phyloP scores from a whole-genome alignment of 2,113 vertebrate genomes.

The Arvicanthis niloticus region DNA sequence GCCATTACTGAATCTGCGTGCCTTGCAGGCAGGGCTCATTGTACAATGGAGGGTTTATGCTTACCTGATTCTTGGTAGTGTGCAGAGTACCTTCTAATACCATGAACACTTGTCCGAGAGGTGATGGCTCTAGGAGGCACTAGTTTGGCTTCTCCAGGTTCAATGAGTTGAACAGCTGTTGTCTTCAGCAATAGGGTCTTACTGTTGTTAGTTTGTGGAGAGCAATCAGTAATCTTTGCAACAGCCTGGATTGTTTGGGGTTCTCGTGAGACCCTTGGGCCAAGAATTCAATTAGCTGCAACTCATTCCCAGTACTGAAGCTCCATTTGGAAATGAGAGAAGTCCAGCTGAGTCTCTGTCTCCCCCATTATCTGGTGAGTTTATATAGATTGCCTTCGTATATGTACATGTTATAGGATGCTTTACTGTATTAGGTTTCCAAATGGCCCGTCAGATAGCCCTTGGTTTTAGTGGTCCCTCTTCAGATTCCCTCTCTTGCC shows the following conservation, averaged over 20 bases:
- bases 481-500: neutral
- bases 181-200: neutral
- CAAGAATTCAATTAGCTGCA: neutral
- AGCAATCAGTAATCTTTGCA: neutral
- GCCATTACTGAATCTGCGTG: neutral
- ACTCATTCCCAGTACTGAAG: neutral
- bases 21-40: neutral
- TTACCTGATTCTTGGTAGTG: neutral
- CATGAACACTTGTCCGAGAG: neutral
- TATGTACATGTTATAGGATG: neutral
- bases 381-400: neutral
- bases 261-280: neutral
- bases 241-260: neutral
- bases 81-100: too few relatives aligned
- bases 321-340: neutral
- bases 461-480: neutral
- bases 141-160: neutral
- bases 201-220: neutral
- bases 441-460: neutral
- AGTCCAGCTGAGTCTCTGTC: neutral
- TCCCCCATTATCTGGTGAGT: neutral
- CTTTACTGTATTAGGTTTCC: neutral
- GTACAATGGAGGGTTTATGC: neutral
- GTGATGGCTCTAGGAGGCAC: neutral
- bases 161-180: neutral